Evolutionary conservation across 2,888 invertebrate genomes (phyloP).

Genomic region (Noctua janthe): DNA sequence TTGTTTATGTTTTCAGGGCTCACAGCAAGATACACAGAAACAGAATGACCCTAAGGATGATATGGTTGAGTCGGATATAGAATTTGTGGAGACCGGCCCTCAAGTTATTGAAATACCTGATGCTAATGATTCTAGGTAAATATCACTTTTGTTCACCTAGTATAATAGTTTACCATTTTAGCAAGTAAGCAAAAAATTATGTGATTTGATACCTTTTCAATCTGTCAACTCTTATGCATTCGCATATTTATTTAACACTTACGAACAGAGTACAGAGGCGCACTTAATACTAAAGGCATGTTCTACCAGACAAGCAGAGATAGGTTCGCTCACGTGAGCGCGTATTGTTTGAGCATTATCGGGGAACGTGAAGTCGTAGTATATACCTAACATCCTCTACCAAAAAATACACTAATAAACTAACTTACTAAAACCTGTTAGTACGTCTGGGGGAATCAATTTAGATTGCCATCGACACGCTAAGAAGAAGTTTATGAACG

Average conservation of each 20-base stretch:
- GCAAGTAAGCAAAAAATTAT: not conserved
- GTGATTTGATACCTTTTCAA: not conserved
- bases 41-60: constrained; percentile 83
- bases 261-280: no score
- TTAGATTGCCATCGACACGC: no score
- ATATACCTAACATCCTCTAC: no score
- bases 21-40: constrained; percentile 80
- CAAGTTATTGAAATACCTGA: constrained; percentile 92
- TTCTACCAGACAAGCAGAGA: not conserved
- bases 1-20: constrained; percentile 71
- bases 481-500: no score
- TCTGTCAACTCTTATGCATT: not conserved
- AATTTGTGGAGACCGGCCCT: constrained; percentile 91
- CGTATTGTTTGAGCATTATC: no score
- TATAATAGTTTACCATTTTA: not conserved
- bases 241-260: not conserved
- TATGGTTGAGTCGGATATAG: constrained; percentile 91
- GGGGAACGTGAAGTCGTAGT: no score
- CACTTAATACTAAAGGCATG: not conserved
- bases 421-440: no score
- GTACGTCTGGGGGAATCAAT: no score
- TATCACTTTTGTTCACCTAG: not conserved
- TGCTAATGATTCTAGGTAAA: constrained; percentile 88
- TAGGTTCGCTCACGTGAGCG: no score
- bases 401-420: no score